These are phyloP conservation scores for Perithous albicinctus DNA, from an alignment of 2,888 invertebrate genomes.

Conservation along the genomic window DNA sequence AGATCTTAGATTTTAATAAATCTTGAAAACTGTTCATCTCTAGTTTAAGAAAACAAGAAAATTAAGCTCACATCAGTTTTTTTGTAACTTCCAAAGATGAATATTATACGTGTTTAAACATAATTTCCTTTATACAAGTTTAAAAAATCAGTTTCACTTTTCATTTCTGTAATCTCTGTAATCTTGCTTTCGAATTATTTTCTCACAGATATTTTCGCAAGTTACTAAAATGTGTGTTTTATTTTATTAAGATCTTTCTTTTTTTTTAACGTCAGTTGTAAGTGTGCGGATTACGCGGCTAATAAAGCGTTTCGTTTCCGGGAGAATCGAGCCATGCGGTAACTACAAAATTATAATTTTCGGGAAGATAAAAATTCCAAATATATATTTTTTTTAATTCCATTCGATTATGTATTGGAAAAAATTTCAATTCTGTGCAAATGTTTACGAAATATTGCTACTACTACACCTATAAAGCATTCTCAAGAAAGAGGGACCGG, in stretches of 20 bases:
- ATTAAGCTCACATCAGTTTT: too few relatives aligned
- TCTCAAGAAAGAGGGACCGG: background rate
- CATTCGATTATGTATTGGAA: background rate
- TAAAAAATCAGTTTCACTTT: background rate
- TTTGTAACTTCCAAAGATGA: too few relatives aligned
- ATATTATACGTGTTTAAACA: too few relatives aligned
- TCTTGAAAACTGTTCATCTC: too few relatives aligned
- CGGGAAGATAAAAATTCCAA: background rate
- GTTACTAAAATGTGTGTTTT: background rate
- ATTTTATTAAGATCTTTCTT: background rate
- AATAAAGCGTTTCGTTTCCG: background rate
- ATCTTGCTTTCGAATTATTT: background rate
- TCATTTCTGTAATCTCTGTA: background rate
- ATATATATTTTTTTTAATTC: background rate
- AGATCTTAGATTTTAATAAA: too few relatives aligned
- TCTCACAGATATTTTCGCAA: background rate
- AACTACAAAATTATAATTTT: background rate
- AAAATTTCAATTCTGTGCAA: conserved; percentile 1
- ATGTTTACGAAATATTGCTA: background rate
- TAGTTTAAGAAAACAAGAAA: too few relatives aligned
- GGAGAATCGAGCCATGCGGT: background rate
- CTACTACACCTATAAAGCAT: background rate
- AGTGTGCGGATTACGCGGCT: background rate
- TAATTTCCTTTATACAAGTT: too few relatives aligned
- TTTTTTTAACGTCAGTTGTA: background rate